These are phyloP conservation scores for Uloborus diversus DNA, from an alignment of 1,140 invertebrate species.

Conservation along the genomic window DNA sequence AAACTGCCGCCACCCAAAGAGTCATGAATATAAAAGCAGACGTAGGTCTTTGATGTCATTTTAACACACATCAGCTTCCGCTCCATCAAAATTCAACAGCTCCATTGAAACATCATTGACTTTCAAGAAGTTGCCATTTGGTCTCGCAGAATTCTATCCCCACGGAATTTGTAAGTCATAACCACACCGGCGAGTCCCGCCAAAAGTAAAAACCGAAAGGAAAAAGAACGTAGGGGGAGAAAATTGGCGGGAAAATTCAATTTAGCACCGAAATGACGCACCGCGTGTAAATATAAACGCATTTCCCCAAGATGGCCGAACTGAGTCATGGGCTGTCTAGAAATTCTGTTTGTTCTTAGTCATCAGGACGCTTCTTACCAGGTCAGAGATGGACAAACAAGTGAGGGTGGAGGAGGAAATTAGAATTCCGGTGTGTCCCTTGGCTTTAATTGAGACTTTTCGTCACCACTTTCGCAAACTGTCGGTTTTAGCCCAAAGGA, in stretches of 20 bases:
- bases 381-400: not conserved
- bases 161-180: slow-evolving; percentile 26
- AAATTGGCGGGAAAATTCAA: slow-evolving; percentile 38
- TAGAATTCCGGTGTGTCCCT: not conserved
- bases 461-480: too few relatives aligned
- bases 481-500: too few relatives aligned
- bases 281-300: slow-evolving; percentile 2
- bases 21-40: slow-evolving; percentile 16
- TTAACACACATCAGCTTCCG: not conserved
- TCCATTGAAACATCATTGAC: slow-evolving; percentile 26
- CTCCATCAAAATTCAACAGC: slow-evolving; percentile 36
- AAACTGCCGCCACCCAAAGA: too few relatives aligned
- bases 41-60: slow-evolving; percentile 11
- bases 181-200: not conserved
- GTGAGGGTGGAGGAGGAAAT: not conserved
- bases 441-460: not conserved
- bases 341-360: slow-evolving; percentile 27
- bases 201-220: not conserved
- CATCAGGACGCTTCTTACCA: not conserved
- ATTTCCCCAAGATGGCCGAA: not conserved
- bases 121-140: not conserved
- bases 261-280: slow-evolving; percentile 24
- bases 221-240: not conserved
- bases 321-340: not conserved
- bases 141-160: not conserved